Base-by-base conservation (phyloP, 2,888 invertebrate genomes). In the Mesorhabditis belari region DNA sequence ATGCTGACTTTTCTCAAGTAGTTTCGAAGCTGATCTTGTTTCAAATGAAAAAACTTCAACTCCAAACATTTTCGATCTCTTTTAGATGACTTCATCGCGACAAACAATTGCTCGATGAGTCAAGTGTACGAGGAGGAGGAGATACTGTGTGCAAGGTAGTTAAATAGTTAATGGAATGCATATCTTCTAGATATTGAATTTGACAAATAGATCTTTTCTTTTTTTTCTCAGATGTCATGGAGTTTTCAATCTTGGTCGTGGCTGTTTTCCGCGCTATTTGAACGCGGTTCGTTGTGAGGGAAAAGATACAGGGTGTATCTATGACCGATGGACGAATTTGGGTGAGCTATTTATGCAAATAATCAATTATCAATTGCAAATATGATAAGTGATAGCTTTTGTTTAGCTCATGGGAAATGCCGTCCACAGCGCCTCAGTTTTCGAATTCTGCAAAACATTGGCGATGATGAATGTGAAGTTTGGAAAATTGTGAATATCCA, bases 261-360 rank as follows among this genome's bases (percentile, higher is more conserved):
- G 74, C 51, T 79, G 79, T 54, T 79, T 79, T 53, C 79, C 79
- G 2, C 61, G 63, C 24, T 75, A 76, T 35, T 64, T 78, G 63
- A 79, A 79, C 60, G 63, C 77, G 1, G 67, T 79, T 23, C 64
- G 67, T 23, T 79, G 79, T 61, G 70, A 76, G 54, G 65, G 67
- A 27, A 61, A 67, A 23, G 77, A 77, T 24, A 65, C 60, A 55
- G 67, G 67, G 24, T 77, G 77, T 60, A 74, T 77, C 49, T 77
- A 68, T 51, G 75, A 78, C 54, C 64, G 71, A 4, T 66, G 67
- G 19, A 70, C 77, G 0, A 69, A 68, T 28, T 61, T 55, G 54
- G 71, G 75, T 74, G 12, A 55, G 44, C 26, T 27, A 26, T 21
- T 62, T 52, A n/a, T n/a, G n/a, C n/a, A n/a, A n/a, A n/a, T n/a